Evolutionary conservation across 2,888 invertebrate species (phyloP).

Genomic region (Tenthredo scrophulariae): DNA sequence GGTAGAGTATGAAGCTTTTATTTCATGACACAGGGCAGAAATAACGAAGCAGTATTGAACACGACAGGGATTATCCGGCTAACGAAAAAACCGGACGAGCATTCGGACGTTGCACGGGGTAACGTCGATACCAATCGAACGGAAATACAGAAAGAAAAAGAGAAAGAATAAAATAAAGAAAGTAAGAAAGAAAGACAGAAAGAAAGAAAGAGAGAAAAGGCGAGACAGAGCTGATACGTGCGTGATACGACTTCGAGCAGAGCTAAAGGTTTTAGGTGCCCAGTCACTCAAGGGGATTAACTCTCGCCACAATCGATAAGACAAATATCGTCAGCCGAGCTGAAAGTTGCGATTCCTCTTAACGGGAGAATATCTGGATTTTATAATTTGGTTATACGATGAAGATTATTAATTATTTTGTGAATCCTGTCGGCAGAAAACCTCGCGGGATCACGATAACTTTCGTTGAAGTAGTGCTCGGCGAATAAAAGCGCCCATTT

Average conservation of each 20-base stretch:
- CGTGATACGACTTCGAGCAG: conserved; percentile 41
- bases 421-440: conserved; percentile 1
- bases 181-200: not conserved
- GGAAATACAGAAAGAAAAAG: conserved; percentile 14
- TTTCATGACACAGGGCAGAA: not conserved
- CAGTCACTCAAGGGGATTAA: conserved; percentile 43
- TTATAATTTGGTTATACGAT: not conserved
- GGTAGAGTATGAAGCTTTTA: not conserved
- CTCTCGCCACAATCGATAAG: conserved; percentile 38
- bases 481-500: conserved; percentile 33
- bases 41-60: conserved; percentile 37
- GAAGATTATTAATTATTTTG: not conserved
- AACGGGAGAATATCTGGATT: not conserved
- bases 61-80: conserved; percentile 28
- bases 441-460: not conserved
- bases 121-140: conserved; percentile 43
- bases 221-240: not conserved
- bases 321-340: conserved; percentile 28
- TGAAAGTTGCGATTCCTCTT: not conserved
- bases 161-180: not conserved
- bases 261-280: conserved; percentile 26
- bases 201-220: not conserved
- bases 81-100: conserved; percentile 3
- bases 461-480: not conserved
- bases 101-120: conserved; percentile 34